Evolutionary conservation across 1,140 invertebrate genomes (phyloP), one percentile per base, ranked within the genome.

Genomic region (Diorhabda sublineata): DNA sequence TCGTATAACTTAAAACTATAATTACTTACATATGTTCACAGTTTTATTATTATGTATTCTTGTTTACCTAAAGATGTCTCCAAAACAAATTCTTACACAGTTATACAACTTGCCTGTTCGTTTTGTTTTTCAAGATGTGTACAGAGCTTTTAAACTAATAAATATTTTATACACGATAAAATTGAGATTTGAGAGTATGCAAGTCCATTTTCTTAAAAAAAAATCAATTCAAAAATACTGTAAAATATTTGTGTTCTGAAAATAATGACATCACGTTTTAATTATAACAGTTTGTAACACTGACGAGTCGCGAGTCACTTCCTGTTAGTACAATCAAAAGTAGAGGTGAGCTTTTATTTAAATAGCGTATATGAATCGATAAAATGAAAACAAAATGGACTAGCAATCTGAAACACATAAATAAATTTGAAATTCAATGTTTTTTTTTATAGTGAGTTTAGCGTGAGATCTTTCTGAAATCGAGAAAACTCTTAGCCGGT

Each of bases 1-100:
- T 47, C 42, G 42, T 45, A n/a, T 44, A 62, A 62, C 44, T 62
- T 44, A 62, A 62, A 8, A 7, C 42, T 44, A 62, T 62, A 42
- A 62, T 44, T 62, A 44, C 8, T 44, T 62, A 62, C 42, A 45
- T 43, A 26, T 26, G 43, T 26, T 42, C 42, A 62, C 61, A 62
- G 7, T 61, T 61, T 5, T 42, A 42, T 61, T 42, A 61, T 61
- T 26, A 11, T 44, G 44, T 44, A 42, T 26, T 56, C n/a, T 2
- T 6, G 42, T 42, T 41, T 42, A 45, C 44, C 5, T 44, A 45
- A 44, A 45, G 42, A 42, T 44, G 45, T 62, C 45, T 62, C 45
- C 61, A 44, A 11, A 6, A 8, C n/a, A 58, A 61, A 43, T 61
- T 9, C 9, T 43, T 9, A 61, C 59, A 26, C 26, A 42, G 7